phyloP scores from a whole-genome alignment of 2,113 vertebrate genomes.

The Micronycteris hirsuta region DNA sequence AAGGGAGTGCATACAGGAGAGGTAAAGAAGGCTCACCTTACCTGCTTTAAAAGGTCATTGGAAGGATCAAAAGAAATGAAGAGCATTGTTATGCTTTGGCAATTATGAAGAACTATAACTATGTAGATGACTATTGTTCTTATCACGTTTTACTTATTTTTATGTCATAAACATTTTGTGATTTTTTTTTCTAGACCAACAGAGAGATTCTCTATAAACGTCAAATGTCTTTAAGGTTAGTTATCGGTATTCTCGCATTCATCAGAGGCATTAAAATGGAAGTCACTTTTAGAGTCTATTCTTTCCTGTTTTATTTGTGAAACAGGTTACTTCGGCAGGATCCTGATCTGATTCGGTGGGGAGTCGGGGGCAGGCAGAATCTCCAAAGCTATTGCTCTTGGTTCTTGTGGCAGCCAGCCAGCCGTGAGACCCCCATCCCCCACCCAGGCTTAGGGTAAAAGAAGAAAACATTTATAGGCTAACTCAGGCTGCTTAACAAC shows the following conservation, averaged over 20 bases:
- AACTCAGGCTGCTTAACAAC: neutral
- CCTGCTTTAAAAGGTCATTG: neutral
- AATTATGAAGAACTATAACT: neutral
- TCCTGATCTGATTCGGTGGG: neutral
- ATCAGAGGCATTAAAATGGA: neutral
- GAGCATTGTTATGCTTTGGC: neutral
- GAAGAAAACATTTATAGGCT: neutral
- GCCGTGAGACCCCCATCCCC: neutral
- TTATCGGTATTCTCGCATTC: neutral
- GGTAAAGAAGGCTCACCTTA: neutral
- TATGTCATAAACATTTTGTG: neutral
- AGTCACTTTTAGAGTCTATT: neutral
- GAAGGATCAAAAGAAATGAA: neutral
- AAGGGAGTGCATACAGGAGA: neutral
- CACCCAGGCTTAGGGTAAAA: neutral
- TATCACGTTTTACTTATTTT: neutral
- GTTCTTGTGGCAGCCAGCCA: neutral
- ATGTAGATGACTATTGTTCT: neutral
- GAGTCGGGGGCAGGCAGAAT: neutral
- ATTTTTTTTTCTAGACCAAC: neutral
- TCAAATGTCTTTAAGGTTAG: neutral
- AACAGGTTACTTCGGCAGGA: constrained; percentile 11
- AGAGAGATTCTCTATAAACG: neutral
- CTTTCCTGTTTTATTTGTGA: constrained; percentile 21
- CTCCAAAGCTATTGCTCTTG: constrained; percentile 9